Conservation (phyloP, 92 coral and sea anemone species). For the Parazoanthus darwini region DNA sequence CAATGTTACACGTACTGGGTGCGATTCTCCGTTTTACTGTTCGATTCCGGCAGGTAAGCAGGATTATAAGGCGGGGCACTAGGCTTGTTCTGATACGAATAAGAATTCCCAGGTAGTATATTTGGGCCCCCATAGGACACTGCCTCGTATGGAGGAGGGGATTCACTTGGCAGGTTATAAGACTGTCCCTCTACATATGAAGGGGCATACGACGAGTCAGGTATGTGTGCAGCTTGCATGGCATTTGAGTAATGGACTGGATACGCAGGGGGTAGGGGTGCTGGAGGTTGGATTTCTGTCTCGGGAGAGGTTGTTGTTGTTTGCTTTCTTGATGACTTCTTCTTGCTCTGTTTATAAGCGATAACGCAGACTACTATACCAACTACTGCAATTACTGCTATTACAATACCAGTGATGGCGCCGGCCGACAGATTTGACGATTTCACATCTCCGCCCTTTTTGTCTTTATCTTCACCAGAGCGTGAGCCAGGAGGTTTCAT, state of each 20-base stretch:
- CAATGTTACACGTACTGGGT: too few species aligned
- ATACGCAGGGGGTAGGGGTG: slow-evolving; percentile 5
- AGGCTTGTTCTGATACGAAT: too few species aligned
- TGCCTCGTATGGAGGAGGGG: neutral
- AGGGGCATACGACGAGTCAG: neutral
- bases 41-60: too few species aligned
- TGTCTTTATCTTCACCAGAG: neutral
- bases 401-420: slow-evolving; percentile 2
- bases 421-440: neutral
- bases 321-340: neutral
- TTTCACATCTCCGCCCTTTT: neutral
- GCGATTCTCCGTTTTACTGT: too few species aligned
- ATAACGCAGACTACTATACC: neutral
- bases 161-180: neutral
- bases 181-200: neutral
- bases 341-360: neutral
- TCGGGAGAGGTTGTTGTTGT: neutral
- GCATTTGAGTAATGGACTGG: neutral
- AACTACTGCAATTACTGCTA: neutral
- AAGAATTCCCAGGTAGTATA: too few species aligned
- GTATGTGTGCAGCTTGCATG: neutral
- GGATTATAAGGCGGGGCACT: too few species aligned
- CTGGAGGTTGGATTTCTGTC: neutral
- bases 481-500: slow-evolving; percentile 11
- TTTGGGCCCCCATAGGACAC: neutral